Evolutionary conservation across 2,797 vertebrate genomes (phyloP).

Genomic region (Spinus olivaceus): DNA sequence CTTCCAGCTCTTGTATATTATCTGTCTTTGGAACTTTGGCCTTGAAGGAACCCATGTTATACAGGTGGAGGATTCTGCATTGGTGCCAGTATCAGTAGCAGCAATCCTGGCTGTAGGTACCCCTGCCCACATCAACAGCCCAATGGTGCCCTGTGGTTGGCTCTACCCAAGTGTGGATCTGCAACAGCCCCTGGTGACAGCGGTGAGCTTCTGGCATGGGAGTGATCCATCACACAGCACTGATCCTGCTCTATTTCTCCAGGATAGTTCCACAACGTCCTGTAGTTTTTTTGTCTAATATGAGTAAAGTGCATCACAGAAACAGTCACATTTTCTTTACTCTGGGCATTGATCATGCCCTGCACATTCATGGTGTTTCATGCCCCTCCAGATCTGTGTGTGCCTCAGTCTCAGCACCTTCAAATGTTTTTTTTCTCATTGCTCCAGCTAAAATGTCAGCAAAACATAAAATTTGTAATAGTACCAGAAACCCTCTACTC

Average conservation of each 20-base stretch:
- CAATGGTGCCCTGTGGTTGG: rapidly evolving
- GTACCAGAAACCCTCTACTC: not conserved
- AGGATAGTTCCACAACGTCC: not conserved
- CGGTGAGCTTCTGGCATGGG: rapidly evolving
- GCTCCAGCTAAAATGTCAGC: not conserved
- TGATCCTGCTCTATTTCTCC: not conserved
- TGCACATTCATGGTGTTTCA: not conserved
- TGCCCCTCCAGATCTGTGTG: not conserved
- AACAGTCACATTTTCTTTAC: not conserved
- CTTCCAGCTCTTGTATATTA: not conserved
- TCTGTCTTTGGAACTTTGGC: not conserved
- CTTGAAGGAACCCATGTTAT: not conserved
- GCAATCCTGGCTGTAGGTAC: not conserved
- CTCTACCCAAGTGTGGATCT: not conserved
- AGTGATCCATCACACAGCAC: rapidly evolving
- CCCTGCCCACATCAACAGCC: not conserved
- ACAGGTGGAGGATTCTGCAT: not conserved
- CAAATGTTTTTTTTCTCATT: not conserved
- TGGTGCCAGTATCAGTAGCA: not conserved
- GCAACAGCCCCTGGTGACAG: not conserved
- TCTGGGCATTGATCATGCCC: not conserved
- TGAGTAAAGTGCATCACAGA: not conserved
- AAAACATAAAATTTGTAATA: not conserved
- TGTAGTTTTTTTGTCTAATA: not conserved
- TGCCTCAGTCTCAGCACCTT: not conserved